These are phyloP conservation scores for Anastrepha obliqua DNA, from an alignment of 1,140 invertebrate species.

Conservation along the genomic window DNA sequence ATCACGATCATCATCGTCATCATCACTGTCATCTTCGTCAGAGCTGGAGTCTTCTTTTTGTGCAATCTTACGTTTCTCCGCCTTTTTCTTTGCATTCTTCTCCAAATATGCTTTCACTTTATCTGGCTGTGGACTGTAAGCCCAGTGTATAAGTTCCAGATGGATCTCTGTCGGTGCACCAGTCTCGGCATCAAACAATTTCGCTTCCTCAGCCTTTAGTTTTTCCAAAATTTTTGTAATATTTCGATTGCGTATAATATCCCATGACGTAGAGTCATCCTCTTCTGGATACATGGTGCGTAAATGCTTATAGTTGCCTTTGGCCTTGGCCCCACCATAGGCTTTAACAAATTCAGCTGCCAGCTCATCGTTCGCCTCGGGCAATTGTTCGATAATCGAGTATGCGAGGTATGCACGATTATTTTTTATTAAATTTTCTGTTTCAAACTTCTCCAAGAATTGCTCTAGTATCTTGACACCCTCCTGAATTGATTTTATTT, in stretches of 20 bases:
- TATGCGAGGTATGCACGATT: conserved; percentile 78
- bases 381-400: conserved; percentile 63
- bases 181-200: conserved; percentile 77
- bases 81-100: conserved; percentile 60
- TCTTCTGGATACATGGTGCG: conserved; percentile 77
- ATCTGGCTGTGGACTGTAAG: conserved; percentile 78
- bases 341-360: conserved; percentile 65
- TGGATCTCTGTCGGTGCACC: conserved; percentile 79
- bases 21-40: conserved; percentile 57
- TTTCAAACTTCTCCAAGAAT: conserved; percentile 80
- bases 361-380: conserved; percentile 71
- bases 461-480: conserved; percentile 79
- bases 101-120: conserved; percentile 73
- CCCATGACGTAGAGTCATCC: conserved; percentile 77
- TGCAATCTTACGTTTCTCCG: conserved; percentile 66
- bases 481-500: conserved; percentile 81
- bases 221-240: conserved; percentile 77
- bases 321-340: conserved; percentile 74
- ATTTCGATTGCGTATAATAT: conserved; percentile 79
- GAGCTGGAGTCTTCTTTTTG: conserved; percentile 54
- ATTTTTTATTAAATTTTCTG: conserved; percentile 77
- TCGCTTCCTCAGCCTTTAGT: conserved; percentile 74
- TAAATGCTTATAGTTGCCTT: conserved; percentile 80
- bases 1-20: conserved; percentile 57
- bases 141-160: conserved; percentile 79